Evolutionary conservation across 2,113 vertebrate species (phyloP), one percentile per base, ranked within the genome.

Genomic region (Oncorhynchus gorbuscha): DNA sequence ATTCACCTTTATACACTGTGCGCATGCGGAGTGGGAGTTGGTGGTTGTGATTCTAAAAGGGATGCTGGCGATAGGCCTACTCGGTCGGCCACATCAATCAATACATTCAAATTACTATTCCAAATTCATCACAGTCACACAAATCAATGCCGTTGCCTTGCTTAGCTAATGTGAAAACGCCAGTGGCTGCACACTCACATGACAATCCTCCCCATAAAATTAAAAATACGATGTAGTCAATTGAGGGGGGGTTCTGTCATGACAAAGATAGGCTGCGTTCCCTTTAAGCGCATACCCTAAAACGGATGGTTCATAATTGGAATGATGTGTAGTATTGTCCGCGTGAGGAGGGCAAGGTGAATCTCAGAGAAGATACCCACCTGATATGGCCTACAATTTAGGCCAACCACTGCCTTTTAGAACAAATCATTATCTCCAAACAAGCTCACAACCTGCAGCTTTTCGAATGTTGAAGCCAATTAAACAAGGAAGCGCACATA

Each of bases 61-160:
- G 89, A 88, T 85, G 89, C 87, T 91, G 89, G 39, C 39, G 8
- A 45, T 11, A 45, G 83, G 86, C 81, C 89, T 91, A 90, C 89
- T 91, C 82, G 90, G 89, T 91, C 86, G 92, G 92, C 93, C 89
- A 91, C 92, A 91, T 91, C 87, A 94, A 95, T 96, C 95, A 93
- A 96, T 96, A 95, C 87, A 92, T 95, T 95, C 92, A 95, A 96
- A 96, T 97, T 94, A 95, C 94, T 91, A 91, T 94, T 94, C 94
- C 94, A 94, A 95, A 96, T 96, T 96, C 95, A 96, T 97, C 95
- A 96, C 93, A 92, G 87, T 91, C 87, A 86, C 93, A 91, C 84
- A 79, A 94, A 95, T 96, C 95, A 94, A 96, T 96, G 90, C 89
- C 87, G 89, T 90, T 77, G 88, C 91, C 92, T 90, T 87, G 89